Base-by-base conservation (phyloP, 2,888 invertebrate species). In the Serripes groenlandicus region DNA sequence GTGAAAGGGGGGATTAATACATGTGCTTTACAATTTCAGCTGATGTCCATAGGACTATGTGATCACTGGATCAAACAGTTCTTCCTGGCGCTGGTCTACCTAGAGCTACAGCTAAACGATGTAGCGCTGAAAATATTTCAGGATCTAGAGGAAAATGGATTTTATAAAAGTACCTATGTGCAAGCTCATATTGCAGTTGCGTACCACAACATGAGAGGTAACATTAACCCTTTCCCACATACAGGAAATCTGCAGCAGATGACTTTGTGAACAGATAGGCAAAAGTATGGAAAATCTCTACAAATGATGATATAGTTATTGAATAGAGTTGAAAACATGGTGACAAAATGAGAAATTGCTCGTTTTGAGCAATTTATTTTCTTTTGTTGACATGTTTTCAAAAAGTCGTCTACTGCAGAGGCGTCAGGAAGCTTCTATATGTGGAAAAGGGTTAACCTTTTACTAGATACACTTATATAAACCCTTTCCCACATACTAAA, bases 31-130 rank as follows among this genome's bases (percentile, higher is more conserved):
- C 21, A 23, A n/a, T 62, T 92, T 71, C 92, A 95, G 95, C 90
- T 96, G 80, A 91, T 93, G 75, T 93, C 94, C 18, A 90, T 96
- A 73, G 87, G 92, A 4, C 92, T 96, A 30, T 98, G 98, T 0
- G 96, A 97, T 88, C 98, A 98, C 94, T 99, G 99, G 99, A 98
- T 99, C 96, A 97, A 97, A 94, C 96, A 97, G 88, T 97, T 99
- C 93, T 99, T 99, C 94, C 95, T 97, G 81, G 98, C 97, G 0
- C 97, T 98, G 94, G 97, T 97, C 21, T 98, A 97, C 95, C 96
- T 98, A 75, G 98, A 99, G 93, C 96, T 98, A 71, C 97, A 98
- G 92, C 95, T 98, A 84, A 97, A 98, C 87, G 98, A 98, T 85
- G 98, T 98, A 95, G 98, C 98, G 0, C 95, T 99, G 35, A 97